These are phyloP conservation scores for Pogoniulus pusillus DNA, from an alignment of 2,797 vertebrate species.

Conservation along the genomic window DNA sequence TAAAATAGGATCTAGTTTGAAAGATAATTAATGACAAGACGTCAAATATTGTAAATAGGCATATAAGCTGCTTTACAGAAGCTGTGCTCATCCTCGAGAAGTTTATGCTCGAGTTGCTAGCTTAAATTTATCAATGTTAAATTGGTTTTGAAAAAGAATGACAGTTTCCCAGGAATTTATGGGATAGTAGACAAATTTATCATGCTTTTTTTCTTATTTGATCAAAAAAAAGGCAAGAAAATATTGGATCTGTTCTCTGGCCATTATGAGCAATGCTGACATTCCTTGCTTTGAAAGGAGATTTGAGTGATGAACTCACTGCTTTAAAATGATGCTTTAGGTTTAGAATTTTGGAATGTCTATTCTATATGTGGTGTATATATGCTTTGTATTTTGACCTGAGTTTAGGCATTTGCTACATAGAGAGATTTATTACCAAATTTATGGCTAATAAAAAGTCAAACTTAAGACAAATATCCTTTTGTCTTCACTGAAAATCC, in stretches of 20 bases:
- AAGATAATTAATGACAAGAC: neutral
- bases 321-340: slow-evolving; percentile 17
- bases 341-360: neutral
- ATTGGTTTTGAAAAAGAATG: neutral
- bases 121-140: neutral
- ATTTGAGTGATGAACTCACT: slow-evolving; percentile 26
- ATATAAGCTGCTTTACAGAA: neutral
- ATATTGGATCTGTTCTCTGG: neutral
- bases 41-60: neutral
- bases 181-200: neutral
- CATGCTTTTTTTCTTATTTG: neutral
- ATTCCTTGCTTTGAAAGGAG: neutral
- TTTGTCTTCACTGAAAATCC: neutral
- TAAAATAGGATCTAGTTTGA: neutral
- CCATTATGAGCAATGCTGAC: neutral
- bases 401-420: neutral
- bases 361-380: neutral
- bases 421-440: neutral
- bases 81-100: neutral
- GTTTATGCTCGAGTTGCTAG: neutral
- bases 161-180: neutral
- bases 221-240: neutral
- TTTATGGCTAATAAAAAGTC: neutral
- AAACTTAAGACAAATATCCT: neutral
- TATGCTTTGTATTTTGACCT: neutral